Percentiles rank a stretch among this genome's conserved stretches.
Conservation (phyloP, 2,888 invertebrate species). For the Cosmopolites sordidus region DNA sequence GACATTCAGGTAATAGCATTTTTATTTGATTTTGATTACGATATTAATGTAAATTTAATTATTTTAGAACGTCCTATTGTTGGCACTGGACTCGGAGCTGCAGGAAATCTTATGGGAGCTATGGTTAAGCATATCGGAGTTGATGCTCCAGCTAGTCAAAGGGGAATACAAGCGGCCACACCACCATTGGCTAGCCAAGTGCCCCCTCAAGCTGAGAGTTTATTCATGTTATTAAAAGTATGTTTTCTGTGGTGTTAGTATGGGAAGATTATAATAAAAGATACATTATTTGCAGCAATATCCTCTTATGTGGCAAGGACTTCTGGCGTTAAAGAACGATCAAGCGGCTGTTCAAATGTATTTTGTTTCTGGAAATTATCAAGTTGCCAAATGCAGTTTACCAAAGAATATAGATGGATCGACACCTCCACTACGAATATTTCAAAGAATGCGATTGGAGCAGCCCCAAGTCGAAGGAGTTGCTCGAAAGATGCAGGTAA, state of each 20-base stretch:
- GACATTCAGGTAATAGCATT: conserved; percentile 16
- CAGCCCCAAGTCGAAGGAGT: conserved; percentile 94
- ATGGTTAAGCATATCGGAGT: conserved; percentile 49
- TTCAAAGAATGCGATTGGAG: conserved; percentile 96
- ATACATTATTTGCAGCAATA: conserved; percentile 68
- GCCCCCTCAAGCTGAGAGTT: conserved; percentile 77
- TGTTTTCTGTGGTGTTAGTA: conserved; percentile 34
- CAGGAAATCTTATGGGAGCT: conserved; percentile 47
- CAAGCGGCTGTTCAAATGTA: conserved; percentile 98
- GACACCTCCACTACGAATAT: conserved; percentile 84
- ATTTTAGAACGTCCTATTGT: conserved; percentile 3
- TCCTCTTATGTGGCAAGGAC: conserved; percentile 97
- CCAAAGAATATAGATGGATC: conserved; percentile 80
- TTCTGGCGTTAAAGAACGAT: conserved; percentile 92
- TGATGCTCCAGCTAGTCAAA: conserved; percentile 52
- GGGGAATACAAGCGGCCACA: conserved; percentile 54
- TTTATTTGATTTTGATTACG: too few species aligned
- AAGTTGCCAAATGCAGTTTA: conserved; percentile 82
- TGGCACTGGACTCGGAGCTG: conserved; percentile 47
- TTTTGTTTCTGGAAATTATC: conserved; percentile 90
- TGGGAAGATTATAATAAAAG: too few species aligned
- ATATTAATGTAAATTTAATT: too few species aligned
- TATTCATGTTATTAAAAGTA: conserved; percentile 72
- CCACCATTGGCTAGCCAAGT: conserved; percentile 75
- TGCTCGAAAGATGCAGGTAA: conserved; percentile 90